phyloP scores from a whole-genome alignment of 2,113 vertebrate species.

The Hucho hucho region DNA sequence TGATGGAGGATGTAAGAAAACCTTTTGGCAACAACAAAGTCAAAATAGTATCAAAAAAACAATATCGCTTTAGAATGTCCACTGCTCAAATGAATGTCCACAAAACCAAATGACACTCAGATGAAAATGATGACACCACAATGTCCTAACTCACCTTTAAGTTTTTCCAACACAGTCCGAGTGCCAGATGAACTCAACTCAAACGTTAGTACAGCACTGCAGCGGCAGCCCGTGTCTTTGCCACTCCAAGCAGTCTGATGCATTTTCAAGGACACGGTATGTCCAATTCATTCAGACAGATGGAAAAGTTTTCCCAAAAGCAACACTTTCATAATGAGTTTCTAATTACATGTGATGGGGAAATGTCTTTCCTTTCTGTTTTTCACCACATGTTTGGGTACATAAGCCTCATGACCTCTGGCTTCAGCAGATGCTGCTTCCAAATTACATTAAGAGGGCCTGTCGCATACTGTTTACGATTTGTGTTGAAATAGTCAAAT shows the following conservation, averaged over 20 bases:
- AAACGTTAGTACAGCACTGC: background rate
- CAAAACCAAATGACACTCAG: background rate
- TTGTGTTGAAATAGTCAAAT: background rate
- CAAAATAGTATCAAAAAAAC: no score
- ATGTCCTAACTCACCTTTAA: background rate
- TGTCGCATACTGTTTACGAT: background rate
- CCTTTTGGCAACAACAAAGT: no score
- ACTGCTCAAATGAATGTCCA: no score
- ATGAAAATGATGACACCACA: background rate
- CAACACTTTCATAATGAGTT: conserved; percentile 53
- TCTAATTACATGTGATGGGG: conserved; percentile 52
- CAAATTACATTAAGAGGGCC: conserved; percentile 17
- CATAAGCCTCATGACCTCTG: conserved; percentile 47
- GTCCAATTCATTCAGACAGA: conserved; percentile 49
- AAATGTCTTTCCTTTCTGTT: conserved; percentile 27
- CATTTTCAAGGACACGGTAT: conserved; percentile 46
- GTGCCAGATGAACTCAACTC: conserved; percentile 15
- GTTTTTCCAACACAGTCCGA: background rate
- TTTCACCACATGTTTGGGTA: conserved; percentile 49
- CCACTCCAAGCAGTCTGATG: conserved; percentile 9
- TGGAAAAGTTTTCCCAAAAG: conserved; percentile 32
- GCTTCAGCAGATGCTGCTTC: conserved; percentile 55
- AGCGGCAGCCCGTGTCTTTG: background rate
- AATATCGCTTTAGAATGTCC: no score
- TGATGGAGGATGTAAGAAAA: no score